These are phyloP conservation scores for Hozukius guyotensis DNA, from an alignment of 2,797 vertebrate genomes.

Conservation along the genomic window DNA sequence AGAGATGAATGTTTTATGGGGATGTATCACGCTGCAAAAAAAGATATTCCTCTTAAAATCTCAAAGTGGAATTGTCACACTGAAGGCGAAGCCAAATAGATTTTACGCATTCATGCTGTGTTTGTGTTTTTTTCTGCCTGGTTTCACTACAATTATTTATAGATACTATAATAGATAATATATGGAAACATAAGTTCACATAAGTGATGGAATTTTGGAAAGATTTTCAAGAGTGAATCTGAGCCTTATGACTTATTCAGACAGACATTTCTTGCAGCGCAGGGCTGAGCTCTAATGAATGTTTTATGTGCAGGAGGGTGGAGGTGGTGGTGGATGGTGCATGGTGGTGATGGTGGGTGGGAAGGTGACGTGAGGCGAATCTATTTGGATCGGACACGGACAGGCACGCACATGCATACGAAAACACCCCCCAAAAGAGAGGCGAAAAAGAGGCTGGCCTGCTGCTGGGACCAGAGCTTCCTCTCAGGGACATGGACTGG, in stretches of 20 bases:
- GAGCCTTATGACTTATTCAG: slow-evolving; percentile 45
- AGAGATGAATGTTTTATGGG: slow-evolving; percentile 84
- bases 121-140: neutral
- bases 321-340: neutral
- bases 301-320: slow-evolving; percentile 85
- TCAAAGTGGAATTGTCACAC: slow-evolving; percentile 2
- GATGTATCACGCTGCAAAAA: slow-evolving; percentile 71
- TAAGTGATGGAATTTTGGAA: slow-evolving; percentile 4
- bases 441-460: slow-evolving; percentile 22
- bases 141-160: slow-evolving; percentile 11
- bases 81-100: neutral
- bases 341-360: neutral
- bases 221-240: neutral
- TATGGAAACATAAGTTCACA: neutral
- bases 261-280: slow-evolving; percentile 64
- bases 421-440: slow-evolving; percentile 45
- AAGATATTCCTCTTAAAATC: slow-evolving; percentile 10
- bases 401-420: slow-evolving; percentile 69
- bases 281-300: slow-evolving; percentile 89
- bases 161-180: neutral
- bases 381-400: slow-evolving; percentile 86
- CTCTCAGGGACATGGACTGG: slow-evolving; percentile 7
- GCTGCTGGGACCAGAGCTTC: slow-evolving; percentile 21
- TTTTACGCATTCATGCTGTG: neutral
- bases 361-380: slow-evolving; percentile 89